These are phyloP conservation scores for Leptocoma aspasia DNA, from an alignment of 2,113 vertebrate species.

Conservation along the genomic window DNA sequence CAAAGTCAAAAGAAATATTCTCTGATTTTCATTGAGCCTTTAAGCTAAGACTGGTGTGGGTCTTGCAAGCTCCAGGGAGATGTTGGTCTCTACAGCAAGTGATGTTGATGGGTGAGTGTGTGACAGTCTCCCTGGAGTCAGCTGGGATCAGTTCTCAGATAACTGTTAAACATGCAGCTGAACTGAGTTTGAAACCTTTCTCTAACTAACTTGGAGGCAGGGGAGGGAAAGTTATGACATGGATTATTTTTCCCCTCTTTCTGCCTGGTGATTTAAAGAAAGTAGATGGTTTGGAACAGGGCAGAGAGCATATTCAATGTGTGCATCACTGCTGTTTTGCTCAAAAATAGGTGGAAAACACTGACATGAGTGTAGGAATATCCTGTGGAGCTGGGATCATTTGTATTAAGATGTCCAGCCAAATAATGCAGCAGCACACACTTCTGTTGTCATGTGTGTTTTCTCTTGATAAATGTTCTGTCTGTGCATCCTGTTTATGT, in stretches of 20 bases:
- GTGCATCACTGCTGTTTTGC: neutral
- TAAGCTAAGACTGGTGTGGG: neutral
- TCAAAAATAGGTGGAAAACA: neutral
- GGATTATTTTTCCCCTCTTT: neutral
- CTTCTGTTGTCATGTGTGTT: neutral
- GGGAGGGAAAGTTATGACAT: neutral
- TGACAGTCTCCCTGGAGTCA: neutral
- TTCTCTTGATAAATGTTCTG: neutral
- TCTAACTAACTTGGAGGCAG: neutral
- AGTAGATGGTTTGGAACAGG: neutral
- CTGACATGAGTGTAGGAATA: neutral
- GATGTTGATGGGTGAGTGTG: neutral
- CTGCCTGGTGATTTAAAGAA: neutral
- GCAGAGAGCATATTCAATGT: neutral
- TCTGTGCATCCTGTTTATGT: neutral
- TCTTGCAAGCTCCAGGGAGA: neutral
- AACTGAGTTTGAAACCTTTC: neutral
- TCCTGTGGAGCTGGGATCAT: neutral
- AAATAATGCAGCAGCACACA: neutral
- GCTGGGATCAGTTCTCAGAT: neutral
- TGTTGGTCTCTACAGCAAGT: neutral
- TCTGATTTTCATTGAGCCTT: neutral
- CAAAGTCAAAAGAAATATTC: neutral
- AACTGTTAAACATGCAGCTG: neutral
- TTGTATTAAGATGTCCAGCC: neutral